phyloP scores from a whole-genome alignment of 2,113 vertebrate species.

The Entelurus aequoreus region DNA sequence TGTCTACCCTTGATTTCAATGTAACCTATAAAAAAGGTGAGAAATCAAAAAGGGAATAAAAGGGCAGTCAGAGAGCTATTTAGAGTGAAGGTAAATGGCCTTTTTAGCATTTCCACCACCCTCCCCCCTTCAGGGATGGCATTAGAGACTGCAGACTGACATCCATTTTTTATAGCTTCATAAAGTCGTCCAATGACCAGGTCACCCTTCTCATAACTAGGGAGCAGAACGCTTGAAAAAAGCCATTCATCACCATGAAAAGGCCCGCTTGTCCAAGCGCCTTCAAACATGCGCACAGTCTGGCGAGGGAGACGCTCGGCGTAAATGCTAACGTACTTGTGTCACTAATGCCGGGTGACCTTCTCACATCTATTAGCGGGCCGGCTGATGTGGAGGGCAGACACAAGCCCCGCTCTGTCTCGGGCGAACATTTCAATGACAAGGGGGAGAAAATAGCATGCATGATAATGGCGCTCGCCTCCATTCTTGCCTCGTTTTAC shows the following conservation, averaged over 20 bases:
- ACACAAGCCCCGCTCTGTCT: slow-evolving; percentile 69
- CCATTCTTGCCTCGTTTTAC: slow-evolving; percentile 18
- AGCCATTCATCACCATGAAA: slow-evolving; percentile 99
- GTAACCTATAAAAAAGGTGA: slow-evolving; percentile 52
- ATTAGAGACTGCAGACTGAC: slow-evolving; percentile 99
- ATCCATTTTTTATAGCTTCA: slow-evolving; percentile 99
- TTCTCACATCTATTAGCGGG: slow-evolving; percentile 89
- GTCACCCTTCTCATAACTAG: slow-evolving; percentile 99
- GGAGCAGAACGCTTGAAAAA: slow-evolving; percentile 99
- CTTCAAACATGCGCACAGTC: slow-evolving; percentile 94
- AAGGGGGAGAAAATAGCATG: slow-evolving; percentile 70
- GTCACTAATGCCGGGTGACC: slow-evolving; percentile 95
- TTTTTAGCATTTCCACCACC: slow-evolving; percentile 86
- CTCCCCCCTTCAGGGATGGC: slow-evolving; percentile 82
- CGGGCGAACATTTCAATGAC: slow-evolving; percentile 70
- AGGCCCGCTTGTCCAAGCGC: slow-evolving; percentile 91
- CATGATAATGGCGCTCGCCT: slow-evolving; percentile 62
- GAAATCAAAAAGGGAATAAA: slow-evolving; percentile 60
- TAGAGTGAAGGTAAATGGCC: slow-evolving; percentile 87
- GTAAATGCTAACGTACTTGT: slow-evolving; percentile 98
- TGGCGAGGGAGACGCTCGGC: slow-evolving; percentile 85
- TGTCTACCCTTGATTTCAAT: slow-evolving; percentile 50
- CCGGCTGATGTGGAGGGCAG: slow-evolving; percentile 74
- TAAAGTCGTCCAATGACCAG: slow-evolving; percentile 99
- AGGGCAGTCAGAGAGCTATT: slow-evolving; percentile 88